Conservation (phyloP, 23 tunicate genomes). For the Botrylloides violaceus region DNA sequence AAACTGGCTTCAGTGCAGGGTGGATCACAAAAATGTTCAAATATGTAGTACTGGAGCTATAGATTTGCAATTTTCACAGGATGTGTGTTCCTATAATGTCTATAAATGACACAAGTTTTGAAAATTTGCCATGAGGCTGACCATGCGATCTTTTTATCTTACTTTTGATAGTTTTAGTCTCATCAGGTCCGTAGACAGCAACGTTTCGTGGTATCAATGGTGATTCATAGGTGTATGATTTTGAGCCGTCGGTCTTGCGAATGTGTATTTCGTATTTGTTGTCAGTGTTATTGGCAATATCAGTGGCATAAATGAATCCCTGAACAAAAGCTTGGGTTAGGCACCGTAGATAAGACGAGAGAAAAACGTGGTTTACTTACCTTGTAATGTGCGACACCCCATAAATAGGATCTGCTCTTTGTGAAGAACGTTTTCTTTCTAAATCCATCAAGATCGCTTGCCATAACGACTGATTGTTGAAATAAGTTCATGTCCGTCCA, state of each 20-base stretch:
- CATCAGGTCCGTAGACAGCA: slow-evolving; percentile 3
- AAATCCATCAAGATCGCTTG: not conserved
- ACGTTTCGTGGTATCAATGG: not conserved
- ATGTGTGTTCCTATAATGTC: no score
- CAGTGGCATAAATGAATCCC: slow-evolving; percentile 5
- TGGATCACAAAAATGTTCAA: no score
- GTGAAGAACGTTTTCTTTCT: not conserved
- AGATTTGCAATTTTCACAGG: no score
- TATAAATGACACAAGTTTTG: no score
- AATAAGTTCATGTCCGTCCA: slow-evolving; percentile 2
- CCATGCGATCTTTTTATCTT: no score
- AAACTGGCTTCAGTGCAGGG: no score
- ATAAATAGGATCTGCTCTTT: not conserved
- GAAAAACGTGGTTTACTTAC: not conserved
- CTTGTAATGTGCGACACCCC: not conserved
- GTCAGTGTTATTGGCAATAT: slow-evolving; percentile 7
- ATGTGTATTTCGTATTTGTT: slow-evolving; percentile 6
- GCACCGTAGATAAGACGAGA: not conserved
- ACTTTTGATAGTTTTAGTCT: not conserved
- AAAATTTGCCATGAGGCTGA: no score
- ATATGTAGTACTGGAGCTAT: no score
- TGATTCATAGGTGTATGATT: not conserved
- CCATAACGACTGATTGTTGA: not conserved
- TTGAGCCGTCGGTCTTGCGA: not conserved
- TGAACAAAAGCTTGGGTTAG: not conserved